Percentiles rank a stretch among this genome's conserved stretches.
Evolutionary conservation across 2,888 invertebrate species (phyloP).

Genomic region (Merodon equestris): DNA sequence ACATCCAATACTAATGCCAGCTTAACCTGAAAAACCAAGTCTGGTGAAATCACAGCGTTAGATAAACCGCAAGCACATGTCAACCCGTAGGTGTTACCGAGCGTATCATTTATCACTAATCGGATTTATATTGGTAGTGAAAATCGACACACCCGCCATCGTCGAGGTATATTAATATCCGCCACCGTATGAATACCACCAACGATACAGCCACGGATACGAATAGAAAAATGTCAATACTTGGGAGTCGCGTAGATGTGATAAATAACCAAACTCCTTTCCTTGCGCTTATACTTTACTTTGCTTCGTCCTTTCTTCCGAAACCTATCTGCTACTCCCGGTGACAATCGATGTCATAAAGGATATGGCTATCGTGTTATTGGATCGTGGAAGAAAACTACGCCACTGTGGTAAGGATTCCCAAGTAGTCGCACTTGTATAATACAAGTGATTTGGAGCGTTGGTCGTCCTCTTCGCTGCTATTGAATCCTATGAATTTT

Average conservation of each 20-base stretch:
- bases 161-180: constrained; percentile 21
- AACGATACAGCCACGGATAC: too few species aligned
- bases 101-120: constrained; percentile 51
- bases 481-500: constrained; percentile 68
- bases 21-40: too few species aligned
- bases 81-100: constrained; percentile 19
- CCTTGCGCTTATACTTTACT: neutral
- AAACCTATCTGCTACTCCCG: constrained; percentile 18
- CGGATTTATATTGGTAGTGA: constrained; percentile 45
- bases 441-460: neutral
- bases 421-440: constrained; percentile 11
- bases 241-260: neutral
- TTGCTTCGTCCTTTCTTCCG: constrained; percentile 6
- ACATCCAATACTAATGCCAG: too few species aligned
- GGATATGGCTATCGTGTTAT: constrained; percentile 57
- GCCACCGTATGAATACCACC: too few species aligned
- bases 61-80: constrained; percentile 28
- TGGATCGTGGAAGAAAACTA: constrained; percentile 41
- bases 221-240: too few species aligned
- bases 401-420: constrained; percentile 35
- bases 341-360: constrained; percentile 64
- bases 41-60: too few species aligned
- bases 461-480: constrained; percentile 20
- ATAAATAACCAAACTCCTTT: constrained; percentile 26
- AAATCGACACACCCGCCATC: constrained; percentile 43